Evolutionary conservation across 2,888 invertebrate genomes (phyloP).

Genomic region (Chrysomela aeneicollis): DNA sequence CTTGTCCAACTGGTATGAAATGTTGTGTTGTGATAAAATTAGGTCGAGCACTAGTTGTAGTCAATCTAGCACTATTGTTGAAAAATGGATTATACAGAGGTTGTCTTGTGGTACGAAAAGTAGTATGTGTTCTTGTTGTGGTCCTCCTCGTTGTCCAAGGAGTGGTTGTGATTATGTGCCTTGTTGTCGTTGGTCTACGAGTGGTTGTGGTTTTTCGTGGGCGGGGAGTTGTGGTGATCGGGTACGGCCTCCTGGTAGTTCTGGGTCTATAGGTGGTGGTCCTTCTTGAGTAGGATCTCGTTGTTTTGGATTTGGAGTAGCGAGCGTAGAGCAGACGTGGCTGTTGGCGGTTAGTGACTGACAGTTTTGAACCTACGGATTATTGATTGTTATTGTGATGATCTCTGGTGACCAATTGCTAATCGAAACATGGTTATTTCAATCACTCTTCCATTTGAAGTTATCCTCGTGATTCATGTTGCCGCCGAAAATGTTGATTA

Average conservation of each 20-base stretch:
- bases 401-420: too few relatives aligned
- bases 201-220: constrained; percentile 12
- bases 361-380: background rate
- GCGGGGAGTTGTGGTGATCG: constrained; percentile 1
- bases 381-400: background rate
- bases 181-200: background rate
- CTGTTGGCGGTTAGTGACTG: background rate
- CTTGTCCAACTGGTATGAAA: background rate
- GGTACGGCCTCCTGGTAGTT: constrained; percentile 8
- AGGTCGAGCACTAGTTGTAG: constrained; percentile 1
- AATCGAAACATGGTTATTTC: too few relatives aligned
- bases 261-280: constrained; percentile 13
- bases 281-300: constrained; percentile 1
- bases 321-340: background rate
- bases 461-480: too few relatives aligned
- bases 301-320: background rate
- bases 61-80: background rate
- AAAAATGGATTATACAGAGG: constrained; percentile 17
- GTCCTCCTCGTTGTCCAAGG: constrained; percentile 6
- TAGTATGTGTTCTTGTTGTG: background rate
- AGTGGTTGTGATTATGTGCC: constrained; percentile 10
- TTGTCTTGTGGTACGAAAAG: too few relatives aligned
- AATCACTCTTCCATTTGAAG: too few relatives aligned
- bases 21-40: constrained; percentile 6
- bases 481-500: too few relatives aligned